Evolutionary conservation across 2,113 vertebrate species (phyloP).

Genomic region (Spheniscus mendiculus): DNA sequence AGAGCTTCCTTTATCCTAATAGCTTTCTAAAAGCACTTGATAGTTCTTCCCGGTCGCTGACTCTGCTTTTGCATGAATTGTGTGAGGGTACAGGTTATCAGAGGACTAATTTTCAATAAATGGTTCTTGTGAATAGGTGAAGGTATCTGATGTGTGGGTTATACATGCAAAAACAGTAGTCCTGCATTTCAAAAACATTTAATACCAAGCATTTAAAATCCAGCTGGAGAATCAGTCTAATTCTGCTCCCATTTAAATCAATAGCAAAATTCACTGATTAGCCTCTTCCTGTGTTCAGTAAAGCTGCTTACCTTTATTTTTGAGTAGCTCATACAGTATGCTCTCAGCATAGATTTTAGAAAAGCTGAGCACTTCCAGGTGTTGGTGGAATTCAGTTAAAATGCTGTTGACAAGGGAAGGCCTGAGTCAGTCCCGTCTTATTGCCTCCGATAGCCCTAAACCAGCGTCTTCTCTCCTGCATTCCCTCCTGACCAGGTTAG

Average conservation of each 20-base stretch:
- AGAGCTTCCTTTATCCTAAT: neutral
- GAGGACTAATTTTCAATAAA: neutral
- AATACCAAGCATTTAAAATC: neutral
- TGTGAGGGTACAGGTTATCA: neutral
- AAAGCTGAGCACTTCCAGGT: slow-evolving; percentile 28
- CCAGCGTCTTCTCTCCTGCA: neutral
- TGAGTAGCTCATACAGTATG: neutral
- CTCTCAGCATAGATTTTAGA: neutral
- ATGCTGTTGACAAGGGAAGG: neutral
- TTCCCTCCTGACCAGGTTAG: neutral
- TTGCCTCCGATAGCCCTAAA: neutral
- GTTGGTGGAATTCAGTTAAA: neutral
- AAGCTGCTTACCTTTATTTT: slow-evolving; percentile 41
- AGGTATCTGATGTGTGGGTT: neutral
- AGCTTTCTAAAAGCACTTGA: neutral
- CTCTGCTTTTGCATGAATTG: neutral
- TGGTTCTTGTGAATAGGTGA: neutral
- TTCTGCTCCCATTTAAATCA: slow-evolving; percentile 10
- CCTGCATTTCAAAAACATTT: neutral
- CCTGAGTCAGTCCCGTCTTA: neutral
- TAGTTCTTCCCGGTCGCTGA: neutral
- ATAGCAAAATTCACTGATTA: neutral
- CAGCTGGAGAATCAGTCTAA: neutral
- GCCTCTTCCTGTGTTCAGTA: slow-evolving; percentile 10
- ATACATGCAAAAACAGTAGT: neutral